Base-by-base conservation (phyloP, 2,797 vertebrate species). In the Sandelia bainsii region DNA sequence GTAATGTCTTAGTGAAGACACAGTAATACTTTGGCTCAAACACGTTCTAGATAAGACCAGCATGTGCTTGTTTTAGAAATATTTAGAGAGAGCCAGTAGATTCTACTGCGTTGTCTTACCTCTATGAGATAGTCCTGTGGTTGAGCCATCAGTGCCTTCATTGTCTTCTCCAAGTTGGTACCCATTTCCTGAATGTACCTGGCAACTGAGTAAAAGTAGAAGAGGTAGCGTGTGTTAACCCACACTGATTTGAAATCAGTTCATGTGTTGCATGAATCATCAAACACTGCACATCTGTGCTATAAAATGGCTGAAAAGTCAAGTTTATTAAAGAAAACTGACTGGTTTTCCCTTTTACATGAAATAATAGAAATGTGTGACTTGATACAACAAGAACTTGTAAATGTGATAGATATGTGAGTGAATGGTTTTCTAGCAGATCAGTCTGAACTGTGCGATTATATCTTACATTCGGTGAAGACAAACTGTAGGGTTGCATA, bases 401-500 rank as follows among this genome's bases (percentile, higher is more conserved):
- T 10, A 7, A 25, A 20, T 27, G 10, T 52, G n/a, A 51, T 27
- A 42, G 6, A 9, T 37, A 25, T 3, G 56, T 44, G 17, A 4
- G 3, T n/a, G 39, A 23, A 29, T 3, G 7, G 42, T 29, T 62
- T 20, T 23, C 20, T 1, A 25, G 19, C 32, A 29, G 8, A 23
- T 6, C 6, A 5, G 29, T 54, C 19, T 44, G 42, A 42, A 7
- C 6, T 25, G 12, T 2, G 4, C 23, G 39, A 59, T 3, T 6
- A 14, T 20, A 0, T 93, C 96, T 96, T 92, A 98, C 97, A 97
- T 62, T 95, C 89, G 6, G 45, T 77, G 79, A 97, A 98, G 75
- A 98, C 77, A 7, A 93, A 37, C 2, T 85, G 88, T 2, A 99
- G 84, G 27, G 85, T 67, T 1, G 60, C 34, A 57, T 60, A 81